Evolutionary conservation across 2,888 invertebrate species (phyloP), one percentile per base, ranked within the genome.

Genomic region (Syrista parreyssii): DNA sequence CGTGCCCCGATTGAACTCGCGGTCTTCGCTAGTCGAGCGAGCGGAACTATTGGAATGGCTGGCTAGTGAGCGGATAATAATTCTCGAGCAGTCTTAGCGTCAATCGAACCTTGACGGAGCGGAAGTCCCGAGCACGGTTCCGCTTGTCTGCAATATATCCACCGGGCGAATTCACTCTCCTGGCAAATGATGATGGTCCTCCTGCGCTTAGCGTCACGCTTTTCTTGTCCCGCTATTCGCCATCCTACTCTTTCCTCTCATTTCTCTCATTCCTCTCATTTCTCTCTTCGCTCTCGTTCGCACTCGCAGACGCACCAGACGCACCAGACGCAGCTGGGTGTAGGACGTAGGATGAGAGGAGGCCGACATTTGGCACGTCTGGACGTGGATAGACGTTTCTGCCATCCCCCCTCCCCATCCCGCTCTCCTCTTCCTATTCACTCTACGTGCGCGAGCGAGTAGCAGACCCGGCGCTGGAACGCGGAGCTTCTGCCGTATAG

Each of bases 81-180:
- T 69, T 69, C 69, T 15, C 69, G 82, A 34, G 33, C 79, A 76
- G 83, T 81, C 83, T 83, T 83, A 82, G 84, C 84, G 85, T 86
- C 86, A 84, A 87, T 87, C 86, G 85, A 84, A 82, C 81, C 84
- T 85, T 84, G 86, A 84, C 87, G 85, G 85, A 80, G 87, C 85
- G 84, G 84, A 87, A 86, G 86, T 82, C 76, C 81, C 81, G 82
- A 80, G 79, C 81, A 72, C 80, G 79, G 83, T 79, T 81, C 81
- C 81, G 75, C 80, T 79, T 79, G 79, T 81, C 80, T 74, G 76
- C 78, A 79, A 79, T 80, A 79, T 80, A 80, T 80, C 76, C 78
- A 78, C 79, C 78, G 68, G 68, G 31, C 34, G 72, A 68, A 76
- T 83, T 80, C 79, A 75, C 74, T 78, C 76, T 79, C 72, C 73